Evolutionary conservation across 2,888 invertebrate genomes (phyloP), one percentile per base, ranked within the genome.

Genomic region (Ellobium chinense): DNA sequence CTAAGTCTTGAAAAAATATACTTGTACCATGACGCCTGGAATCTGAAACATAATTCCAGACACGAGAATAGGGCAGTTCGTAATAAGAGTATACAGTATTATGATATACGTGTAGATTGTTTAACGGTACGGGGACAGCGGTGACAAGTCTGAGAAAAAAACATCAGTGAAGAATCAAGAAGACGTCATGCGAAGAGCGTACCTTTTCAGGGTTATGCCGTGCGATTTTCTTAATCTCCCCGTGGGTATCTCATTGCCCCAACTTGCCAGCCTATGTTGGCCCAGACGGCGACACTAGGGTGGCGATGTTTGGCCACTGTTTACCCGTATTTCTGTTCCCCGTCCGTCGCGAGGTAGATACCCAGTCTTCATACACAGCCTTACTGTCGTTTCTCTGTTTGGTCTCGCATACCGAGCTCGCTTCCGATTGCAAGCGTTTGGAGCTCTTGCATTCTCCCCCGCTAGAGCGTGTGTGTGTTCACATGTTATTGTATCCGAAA

Each of bases 241-340:
- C 65, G 9, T 7, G 65, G 65, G 65, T 78, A 78, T 78, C 78
- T 65, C 27, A 14, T 72, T 72, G 78, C 72, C 36, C 72, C 62
- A 34, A 39, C 29, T 65, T 56, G 72, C 65, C 72, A 31, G 72
- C 46, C 65, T 18, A 18, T 78, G 78, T 78, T 78, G 78, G 78
- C 46, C 65, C 78, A 78, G 78, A 78, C 78, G 78, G 78, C 78
- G 78, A 63, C 78, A 36, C 54, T 46, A 72, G 63, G 78, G 78
- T 78, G 72, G 63, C 78, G 63, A 62, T 58, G 78, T 78, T 78
- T 78, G 78, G 56, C 34, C 63, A 36, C 68, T 78, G 78, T 78
- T 72, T 78, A 36, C 72, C 78, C 78, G 69, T 24, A 63, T 9
- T 78, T 70, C n/a, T 69, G 31, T 36, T 69, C 21, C 24, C 37